Percentiles rank a stretch among this genome's conserved stretches.
Evolutionary conservation across 1,140 invertebrate genomes (phyloP).

Genomic region (Anagrus nilaparvatae): DNA sequence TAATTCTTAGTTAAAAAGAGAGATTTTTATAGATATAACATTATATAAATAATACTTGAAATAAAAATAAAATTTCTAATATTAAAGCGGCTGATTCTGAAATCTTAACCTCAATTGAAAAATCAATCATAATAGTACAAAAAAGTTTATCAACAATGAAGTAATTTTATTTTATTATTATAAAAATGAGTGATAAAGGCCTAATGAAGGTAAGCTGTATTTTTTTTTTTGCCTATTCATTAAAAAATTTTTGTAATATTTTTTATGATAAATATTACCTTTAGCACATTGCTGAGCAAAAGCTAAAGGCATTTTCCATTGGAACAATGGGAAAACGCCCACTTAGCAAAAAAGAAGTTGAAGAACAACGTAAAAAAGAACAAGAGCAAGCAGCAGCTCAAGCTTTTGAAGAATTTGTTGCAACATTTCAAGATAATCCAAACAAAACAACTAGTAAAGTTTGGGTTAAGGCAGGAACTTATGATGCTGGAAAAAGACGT

Average conservation of each 20-base stretch:
- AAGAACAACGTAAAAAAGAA: conserved; percentile 80
- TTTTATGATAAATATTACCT: conserved; percentile 5
- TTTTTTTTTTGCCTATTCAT: conserved; percentile 4
- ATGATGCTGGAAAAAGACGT: conserved; percentile 89
- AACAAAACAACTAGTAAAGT: conserved; percentile 71
- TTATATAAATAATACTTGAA: no score
- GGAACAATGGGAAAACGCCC: conserved; percentile 71
- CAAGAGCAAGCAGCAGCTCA: conserved; percentile 76
- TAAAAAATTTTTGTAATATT: conserved; percentile 3
- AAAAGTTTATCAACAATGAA: no score
- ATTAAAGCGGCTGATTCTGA: no score
- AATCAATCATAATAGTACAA: no score
- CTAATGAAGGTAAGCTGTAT: conserved; percentile 34
- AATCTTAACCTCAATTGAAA: no score
- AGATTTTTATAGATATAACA: no score
- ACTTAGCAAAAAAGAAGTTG: conserved; percentile 75
- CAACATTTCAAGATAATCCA: conserved; percentile 87
- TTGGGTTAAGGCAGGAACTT: conserved; percentile 94
- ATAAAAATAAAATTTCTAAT: no score
- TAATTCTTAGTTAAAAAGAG: no score
- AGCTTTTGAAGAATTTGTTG: conserved; percentile 95
- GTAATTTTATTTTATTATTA: no score
- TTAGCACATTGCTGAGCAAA: conserved; percentile 61
- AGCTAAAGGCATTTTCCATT: conserved; percentile 73
- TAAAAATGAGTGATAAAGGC: conserved; percentile 36